Percentiles rank a stretch among this genome's conserved stretches.
phyloP scores from a whole-genome alignment of 2,113 vertebrate species.

The Cephalopterus ornatus region DNA sequence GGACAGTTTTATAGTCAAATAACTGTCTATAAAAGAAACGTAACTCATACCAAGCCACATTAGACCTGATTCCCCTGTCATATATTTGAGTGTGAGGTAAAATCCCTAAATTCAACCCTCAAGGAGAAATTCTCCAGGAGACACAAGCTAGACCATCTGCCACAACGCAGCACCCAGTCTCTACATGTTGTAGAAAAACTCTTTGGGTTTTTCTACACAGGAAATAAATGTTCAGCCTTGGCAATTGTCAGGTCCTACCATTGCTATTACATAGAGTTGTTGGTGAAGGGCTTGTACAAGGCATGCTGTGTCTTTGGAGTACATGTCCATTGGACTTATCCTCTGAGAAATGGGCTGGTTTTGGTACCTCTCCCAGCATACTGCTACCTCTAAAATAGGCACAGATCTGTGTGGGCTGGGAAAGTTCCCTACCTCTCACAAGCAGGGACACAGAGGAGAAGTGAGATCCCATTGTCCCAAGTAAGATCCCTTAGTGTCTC shows the following conservation, averaged over 20 bases:
- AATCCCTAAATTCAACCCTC: not conserved
- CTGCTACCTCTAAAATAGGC: not conserved
- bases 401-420: not conserved
- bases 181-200: too few species aligned
- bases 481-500: not conserved
- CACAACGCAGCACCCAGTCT: fast-evolving
- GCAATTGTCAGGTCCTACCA: not conserved
- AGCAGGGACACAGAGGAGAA: not conserved
- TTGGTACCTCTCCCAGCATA: not conserved
- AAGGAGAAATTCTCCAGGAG: not conserved
- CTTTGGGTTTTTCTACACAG: not conserved
- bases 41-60: not conserved
- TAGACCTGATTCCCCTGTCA: not conserved
- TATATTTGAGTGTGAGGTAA: not conserved
- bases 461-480: fast-evolving
- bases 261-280: fast-evolving
- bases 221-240: not conserved
- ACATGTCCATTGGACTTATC: not conserved
- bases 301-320: not conserved
- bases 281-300: fast-evolving
- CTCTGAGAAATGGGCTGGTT: not conserved
- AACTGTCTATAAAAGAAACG: not conserved
- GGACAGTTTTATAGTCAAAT: not conserved
- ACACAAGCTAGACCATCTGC: too few species aligned
- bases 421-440: not conserved